phyloP scores from a whole-genome alignment of 2,888 invertebrate species.

The Alloplasta piceator region DNA sequence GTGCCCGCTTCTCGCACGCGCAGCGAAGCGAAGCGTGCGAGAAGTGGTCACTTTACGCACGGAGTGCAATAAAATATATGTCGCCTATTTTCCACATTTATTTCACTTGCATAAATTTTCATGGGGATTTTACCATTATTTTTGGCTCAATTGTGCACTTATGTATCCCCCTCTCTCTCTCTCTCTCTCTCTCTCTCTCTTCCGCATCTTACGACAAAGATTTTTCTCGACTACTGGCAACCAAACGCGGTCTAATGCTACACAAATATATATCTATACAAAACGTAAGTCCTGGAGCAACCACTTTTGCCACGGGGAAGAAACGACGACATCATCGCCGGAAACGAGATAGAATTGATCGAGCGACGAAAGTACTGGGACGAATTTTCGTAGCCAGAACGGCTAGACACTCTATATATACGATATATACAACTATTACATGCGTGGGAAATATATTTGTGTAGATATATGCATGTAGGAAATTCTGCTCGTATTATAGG shows the following conservation, averaged over 20 bases:
- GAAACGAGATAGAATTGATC: slow-evolving; percentile 63
- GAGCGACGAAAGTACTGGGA: slow-evolving; percentile 57
- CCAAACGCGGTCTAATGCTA: slow-evolving; percentile 5
- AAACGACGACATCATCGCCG: slow-evolving; percentile 59
- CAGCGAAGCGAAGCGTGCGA: no score
- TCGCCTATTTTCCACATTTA: no score
- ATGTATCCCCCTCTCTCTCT: slow-evolving; percentile 11
- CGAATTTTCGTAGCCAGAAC: slow-evolving; percentile 54
- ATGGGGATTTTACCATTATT: no score
- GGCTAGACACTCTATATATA: slow-evolving; percentile 50
- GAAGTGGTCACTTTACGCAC: no score
- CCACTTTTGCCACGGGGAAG: slow-evolving; percentile 31
- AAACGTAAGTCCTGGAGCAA: background rate
- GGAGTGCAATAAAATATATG: no score
- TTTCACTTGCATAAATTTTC: no score
- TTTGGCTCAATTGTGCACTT: no score
- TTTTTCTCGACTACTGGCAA: slow-evolving; percentile 28
- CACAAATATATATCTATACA: slow-evolving; percentile 23
- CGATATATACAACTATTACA: slow-evolving; percentile 10
- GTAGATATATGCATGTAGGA: background rate
- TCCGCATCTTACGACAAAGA: slow-evolving; percentile 28
- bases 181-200: slow-evolving; percentile 11
- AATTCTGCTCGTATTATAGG: background rate
- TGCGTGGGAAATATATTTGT: slow-evolving; percentile 1
- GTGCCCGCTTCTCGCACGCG: no score